Evolutionary conservation across 2,888 invertebrate species (phyloP).

Genomic region (Lasiommata megera): DNA sequence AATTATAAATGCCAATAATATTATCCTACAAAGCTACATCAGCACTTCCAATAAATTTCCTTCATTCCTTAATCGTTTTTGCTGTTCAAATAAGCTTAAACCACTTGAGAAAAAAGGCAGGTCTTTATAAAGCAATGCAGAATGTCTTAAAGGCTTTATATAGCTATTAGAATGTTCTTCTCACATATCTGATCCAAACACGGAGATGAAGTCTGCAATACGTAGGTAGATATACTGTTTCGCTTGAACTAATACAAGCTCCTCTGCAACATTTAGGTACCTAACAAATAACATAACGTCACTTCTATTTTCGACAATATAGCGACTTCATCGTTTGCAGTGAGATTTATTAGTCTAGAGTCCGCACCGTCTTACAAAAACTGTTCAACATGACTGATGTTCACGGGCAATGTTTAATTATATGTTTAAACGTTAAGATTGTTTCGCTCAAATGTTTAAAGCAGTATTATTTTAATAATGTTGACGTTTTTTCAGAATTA

Average conservation of each 20-base stretch:
- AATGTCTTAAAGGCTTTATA: conserved; percentile 27
- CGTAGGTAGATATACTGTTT: not conserved
- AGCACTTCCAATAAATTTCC: conserved; percentile 5
- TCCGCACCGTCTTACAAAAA: too few species aligned
- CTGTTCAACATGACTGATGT: too few species aligned
- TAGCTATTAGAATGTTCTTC: conserved; percentile 33
- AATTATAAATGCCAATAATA: too few species aligned
- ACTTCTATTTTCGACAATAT: conserved; percentile 18
- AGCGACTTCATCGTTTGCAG: not conserved
- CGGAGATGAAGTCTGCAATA: conserved; percentile 9
- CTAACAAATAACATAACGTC: conserved; percentile 12
- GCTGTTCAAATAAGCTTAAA: conserved; percentile 16
- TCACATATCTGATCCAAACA: conserved; percentile 28
- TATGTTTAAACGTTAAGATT: too few species aligned
- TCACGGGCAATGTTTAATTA: too few species aligned
- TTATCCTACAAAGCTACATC: not conserved
- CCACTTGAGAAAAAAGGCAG: conserved; percentile 17
- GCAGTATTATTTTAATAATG: too few species aligned
- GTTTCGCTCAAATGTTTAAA: too few species aligned
- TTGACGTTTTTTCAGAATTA: too few species aligned
- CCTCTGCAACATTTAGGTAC: not conserved
- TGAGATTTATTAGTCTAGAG: not conserved
- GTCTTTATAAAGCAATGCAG: conserved; percentile 7
- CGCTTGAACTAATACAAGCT: conserved; percentile 4
- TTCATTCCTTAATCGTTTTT: conserved; percentile 15